Conservation (phyloP, 2,888 invertebrate genomes). For the Eulithis prunata region DNA sequence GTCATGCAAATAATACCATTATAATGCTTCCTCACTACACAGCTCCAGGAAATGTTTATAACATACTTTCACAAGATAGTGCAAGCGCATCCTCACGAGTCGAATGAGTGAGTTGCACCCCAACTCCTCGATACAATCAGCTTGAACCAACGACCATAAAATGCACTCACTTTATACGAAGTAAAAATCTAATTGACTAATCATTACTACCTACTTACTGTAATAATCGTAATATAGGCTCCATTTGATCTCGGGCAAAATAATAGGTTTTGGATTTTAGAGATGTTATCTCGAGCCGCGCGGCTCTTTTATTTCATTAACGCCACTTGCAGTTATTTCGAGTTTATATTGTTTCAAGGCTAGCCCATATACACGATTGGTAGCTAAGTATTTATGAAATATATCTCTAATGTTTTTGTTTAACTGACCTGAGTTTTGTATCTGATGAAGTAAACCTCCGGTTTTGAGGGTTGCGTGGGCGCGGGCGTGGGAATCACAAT, state of each 20-base stretch:
- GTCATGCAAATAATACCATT: constrained; percentile 55
- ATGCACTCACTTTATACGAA: constrained; percentile 21
- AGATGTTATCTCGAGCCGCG: constrained; percentile 24
- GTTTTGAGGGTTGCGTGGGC: constrained; percentile 94
- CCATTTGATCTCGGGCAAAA: neutral
- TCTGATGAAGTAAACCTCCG: constrained; percentile 95
- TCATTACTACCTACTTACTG: neutral
- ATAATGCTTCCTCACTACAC: constrained; percentile 55
- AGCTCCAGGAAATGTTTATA: constrained; percentile 59
- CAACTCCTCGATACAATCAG: constrained; percentile 33
- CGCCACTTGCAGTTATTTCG: constrained; percentile 28
- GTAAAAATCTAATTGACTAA: constrained; percentile 6
- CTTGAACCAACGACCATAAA: constrained; percentile 33
- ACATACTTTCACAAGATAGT: constrained; percentile 58
- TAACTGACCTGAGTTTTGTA: constrained; percentile 91
- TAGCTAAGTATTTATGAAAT: neutral
- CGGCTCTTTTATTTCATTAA: constrained; percentile 24
- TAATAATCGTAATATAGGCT: neutral
- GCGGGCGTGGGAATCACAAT: constrained; percentile 91
- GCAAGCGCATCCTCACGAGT: constrained; percentile 44
- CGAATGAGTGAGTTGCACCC: constrained; percentile 5
- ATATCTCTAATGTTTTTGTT: neutral
- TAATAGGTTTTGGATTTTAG: constrained; percentile 10
- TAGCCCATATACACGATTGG: constrained; percentile 2
- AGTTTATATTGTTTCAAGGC: constrained; percentile 5